These are phyloP conservation scores for Drosophila funebris DNA, from an alignment of 1,140 invertebrate genomes.

Conservation along the genomic window DNA sequence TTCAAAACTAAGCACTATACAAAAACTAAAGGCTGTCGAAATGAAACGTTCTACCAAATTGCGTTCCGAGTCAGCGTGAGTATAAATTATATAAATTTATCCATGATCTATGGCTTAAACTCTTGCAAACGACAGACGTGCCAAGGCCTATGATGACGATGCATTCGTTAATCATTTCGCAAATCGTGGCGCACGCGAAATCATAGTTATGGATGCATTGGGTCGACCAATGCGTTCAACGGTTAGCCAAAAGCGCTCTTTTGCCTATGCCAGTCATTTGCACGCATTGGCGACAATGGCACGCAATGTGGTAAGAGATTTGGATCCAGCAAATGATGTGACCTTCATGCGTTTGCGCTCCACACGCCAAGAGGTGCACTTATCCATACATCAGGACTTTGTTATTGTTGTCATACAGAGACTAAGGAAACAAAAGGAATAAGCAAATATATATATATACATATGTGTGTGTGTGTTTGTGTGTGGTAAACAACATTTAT, in stretches of 20 bases:
- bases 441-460: neutral
- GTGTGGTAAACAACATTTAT: neutral
- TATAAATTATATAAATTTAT: neutral
- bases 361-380: slow-evolving; percentile 90
- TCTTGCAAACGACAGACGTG: slow-evolving; percentile 1
- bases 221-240: slow-evolving; percentile 54
- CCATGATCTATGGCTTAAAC: neutral
- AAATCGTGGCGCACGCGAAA: slow-evolving; percentile 41
- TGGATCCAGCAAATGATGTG: slow-evolving; percentile 93
- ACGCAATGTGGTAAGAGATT: slow-evolving; percentile 88
- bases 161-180: slow-evolving; percentile 46
- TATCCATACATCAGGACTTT: slow-evolving; percentile 43
- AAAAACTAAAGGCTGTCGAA: neutral
- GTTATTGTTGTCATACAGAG: slow-evolving; percentile 46
- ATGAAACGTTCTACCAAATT: neutral
- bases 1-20: neutral
- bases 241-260: slow-evolving; percentile 28
- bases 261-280: slow-evolving; percentile 15
- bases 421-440: slow-evolving; percentile 5
- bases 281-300: slow-evolving; percentile 87
- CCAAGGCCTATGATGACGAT: slow-evolving; percentile 48
- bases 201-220: slow-evolving; percentile 50
- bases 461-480: slow-evolving; percentile 13
- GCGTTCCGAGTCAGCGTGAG: neutral
- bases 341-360: slow-evolving; percentile 93